Conservation (phyloP, 92 coral and sea anemone species). For the Virgularia gustaviana region DNA sequence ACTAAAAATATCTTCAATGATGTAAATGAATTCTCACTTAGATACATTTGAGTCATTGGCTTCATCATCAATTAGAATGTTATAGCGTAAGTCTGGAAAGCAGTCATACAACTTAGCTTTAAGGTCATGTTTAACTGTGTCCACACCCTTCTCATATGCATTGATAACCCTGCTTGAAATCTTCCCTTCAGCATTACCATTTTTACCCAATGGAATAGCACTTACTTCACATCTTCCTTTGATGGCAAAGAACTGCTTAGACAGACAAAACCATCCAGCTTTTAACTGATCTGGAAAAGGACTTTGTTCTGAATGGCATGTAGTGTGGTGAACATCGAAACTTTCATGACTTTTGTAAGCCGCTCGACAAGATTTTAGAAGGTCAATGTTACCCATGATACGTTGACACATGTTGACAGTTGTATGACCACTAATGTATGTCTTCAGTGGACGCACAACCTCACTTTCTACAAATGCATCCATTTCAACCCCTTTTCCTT, state of each 20-base stretch:
- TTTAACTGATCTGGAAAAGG: conserved; percentile 14
- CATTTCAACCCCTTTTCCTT: conserved; percentile 27
- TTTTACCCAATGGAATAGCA: background rate
- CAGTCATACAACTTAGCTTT: conserved; percentile 6
- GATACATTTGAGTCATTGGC: no score
- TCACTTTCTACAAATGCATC: conserved; percentile 29
- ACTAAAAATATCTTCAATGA: no score
- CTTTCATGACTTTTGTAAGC: conserved; percentile 18
- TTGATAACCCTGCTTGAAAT: conserved; percentile 1
- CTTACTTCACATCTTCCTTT: conserved; percentile 4
- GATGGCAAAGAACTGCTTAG: background rate
- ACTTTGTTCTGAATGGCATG: conserved; percentile 6
- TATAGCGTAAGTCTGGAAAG: conserved; percentile 15
- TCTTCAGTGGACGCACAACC: conserved; percentile 20
- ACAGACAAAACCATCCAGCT: conserved; percentile 14
- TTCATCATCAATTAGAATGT: background rate
- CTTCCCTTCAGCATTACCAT: background rate
- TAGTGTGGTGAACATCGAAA: conserved; percentile 12
- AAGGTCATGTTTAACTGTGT: background rate
- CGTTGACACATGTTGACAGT: conserved; percentile 27
- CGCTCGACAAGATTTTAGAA: conserved; percentile 11
- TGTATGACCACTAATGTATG: conserved; percentile 15
- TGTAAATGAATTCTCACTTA: no score
- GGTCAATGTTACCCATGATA: conserved; percentile 21
- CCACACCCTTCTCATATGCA: conserved; percentile 23